These are phyloP conservation scores for Aptenodytes forsteri DNA, from an alignment of 2,113 vertebrate species.

Conservation along the genomic window DNA sequence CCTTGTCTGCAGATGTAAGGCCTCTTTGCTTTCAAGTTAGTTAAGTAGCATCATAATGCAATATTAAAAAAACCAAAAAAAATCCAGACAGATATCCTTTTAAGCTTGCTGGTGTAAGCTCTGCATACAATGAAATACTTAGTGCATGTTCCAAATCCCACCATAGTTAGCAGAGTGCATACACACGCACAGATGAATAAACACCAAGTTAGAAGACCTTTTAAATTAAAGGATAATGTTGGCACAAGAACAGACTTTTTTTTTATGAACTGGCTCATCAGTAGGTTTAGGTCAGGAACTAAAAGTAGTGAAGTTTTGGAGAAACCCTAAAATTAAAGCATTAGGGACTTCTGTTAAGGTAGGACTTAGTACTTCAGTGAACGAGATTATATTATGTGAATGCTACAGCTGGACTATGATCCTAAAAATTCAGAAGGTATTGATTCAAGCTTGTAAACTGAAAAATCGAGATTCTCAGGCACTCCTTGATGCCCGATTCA, in stretches of 20 bases:
- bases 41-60: background rate
- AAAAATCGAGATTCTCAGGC: background rate
- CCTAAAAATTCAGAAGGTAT: background rate
- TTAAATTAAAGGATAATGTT: background rate
- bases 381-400: background rate
- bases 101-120: background rate
- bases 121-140: background rate
- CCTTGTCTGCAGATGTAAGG: background rate
- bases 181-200: background rate
- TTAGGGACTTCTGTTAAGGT: background rate
- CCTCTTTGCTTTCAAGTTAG: background rate
- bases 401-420: background rate
- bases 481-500: background rate
- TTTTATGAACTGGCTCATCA: background rate
- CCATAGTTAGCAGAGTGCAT: background rate
- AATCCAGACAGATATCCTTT: background rate
- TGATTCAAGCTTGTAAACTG: background rate
- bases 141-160: background rate
- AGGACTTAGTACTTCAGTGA: background rate
- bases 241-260: background rate
- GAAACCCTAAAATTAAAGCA: background rate
- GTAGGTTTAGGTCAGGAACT: background rate
- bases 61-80: background rate
- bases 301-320: background rate
- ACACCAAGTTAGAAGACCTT: background rate